phyloP scores from a whole-genome alignment of 1,140 invertebrate species.

The Holotrichia oblita region DNA sequence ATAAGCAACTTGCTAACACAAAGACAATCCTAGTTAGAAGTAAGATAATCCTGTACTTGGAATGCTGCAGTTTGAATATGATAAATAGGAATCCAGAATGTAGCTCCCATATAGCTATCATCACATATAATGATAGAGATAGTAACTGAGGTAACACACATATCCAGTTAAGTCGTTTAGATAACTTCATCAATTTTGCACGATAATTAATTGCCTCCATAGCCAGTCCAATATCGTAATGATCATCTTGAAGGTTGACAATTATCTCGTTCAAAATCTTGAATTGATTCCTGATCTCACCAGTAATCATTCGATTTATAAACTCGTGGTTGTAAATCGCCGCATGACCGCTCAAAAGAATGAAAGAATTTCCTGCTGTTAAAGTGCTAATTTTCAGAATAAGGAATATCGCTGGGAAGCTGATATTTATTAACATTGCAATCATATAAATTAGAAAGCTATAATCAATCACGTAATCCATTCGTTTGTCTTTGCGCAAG shows the following conservation, averaged over 20 bases:
- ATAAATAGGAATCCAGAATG: neutral
- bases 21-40: neutral
- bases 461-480: neutral
- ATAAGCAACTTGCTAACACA: too few species aligned
- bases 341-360: too few species aligned
- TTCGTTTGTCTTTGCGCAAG: neutral
- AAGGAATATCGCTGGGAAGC: too few species aligned
- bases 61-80: neutral
- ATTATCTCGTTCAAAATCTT: neutral
- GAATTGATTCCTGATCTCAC: neutral
- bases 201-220: neutral
- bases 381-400: too few species aligned
- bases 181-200: neutral
- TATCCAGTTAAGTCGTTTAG: neutral
- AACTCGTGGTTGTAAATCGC: too few species aligned
- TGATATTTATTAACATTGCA: neutral
- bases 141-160: neutral
- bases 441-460: neutral
- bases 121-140: neutral
- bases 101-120: neutral
- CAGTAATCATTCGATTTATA: neutral
- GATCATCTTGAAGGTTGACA: neutral
- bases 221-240: neutral
- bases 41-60: neutral
- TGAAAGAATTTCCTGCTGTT: too few species aligned